Percentiles rank a stretch among this genome's conserved stretches.
Conservation (phyloP, 2,113 vertebrate genomes). For the Pongo pygmaeus region DNA sequence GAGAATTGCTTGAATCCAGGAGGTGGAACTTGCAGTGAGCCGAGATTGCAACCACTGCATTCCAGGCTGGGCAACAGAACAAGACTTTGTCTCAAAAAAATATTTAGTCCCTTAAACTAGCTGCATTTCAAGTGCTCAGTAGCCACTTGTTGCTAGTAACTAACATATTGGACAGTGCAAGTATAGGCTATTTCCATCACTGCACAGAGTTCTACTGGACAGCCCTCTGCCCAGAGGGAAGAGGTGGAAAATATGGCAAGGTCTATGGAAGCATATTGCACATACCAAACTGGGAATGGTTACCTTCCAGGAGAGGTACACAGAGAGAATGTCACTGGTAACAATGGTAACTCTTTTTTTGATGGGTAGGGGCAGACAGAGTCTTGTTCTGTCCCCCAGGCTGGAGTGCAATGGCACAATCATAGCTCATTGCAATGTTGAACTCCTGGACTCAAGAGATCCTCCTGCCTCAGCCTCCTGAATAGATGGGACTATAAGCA, state of each 20-base stretch:
- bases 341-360: background rate
- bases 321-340: background rate
- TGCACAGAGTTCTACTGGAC: background rate
- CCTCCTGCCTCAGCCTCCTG: too few species aligned
- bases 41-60: too few species aligned
- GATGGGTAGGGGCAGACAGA: too few species aligned
- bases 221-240: background rate
- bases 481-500: too few species aligned
- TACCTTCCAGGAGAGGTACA: background rate
- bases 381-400: too few species aligned
- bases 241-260: background rate
- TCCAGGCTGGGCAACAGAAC: too few species aligned
- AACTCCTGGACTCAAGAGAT: too few species aligned
- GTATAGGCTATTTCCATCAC: background rate
- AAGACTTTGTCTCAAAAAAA: too few species aligned
- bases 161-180: background rate
- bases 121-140: background rate
- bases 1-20: too few species aligned
- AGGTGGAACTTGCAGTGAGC: too few species aligned
- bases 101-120: background rate
- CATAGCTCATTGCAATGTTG: too few species aligned
- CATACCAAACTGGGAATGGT: background rate
- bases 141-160: background rate
- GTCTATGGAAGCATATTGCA: background rate
- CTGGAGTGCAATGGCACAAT: too few species aligned